Conservation (phyloP, 2,888 invertebrate species). For the Eilema sororculum region DNA sequence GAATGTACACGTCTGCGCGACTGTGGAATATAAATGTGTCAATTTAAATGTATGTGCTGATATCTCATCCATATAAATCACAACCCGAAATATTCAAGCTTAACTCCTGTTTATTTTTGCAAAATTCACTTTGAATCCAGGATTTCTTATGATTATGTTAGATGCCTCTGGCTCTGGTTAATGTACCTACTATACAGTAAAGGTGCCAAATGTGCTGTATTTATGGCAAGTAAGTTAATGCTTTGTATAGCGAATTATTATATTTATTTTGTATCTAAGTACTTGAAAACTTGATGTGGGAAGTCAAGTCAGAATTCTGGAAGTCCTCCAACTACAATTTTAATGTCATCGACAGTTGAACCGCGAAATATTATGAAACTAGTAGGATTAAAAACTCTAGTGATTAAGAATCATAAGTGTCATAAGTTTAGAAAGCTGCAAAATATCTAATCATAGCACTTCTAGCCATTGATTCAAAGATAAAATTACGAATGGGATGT, state of each 20-base stretch:
- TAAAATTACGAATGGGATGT: too few species aligned
- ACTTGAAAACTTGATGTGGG: too few species aligned
- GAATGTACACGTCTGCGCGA: slow-evolving; percentile 38
- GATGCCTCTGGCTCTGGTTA: not conserved
- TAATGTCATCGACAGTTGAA: too few species aligned
- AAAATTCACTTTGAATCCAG: slow-evolving; percentile 27
- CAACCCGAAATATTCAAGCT: slow-evolving; percentile 52
- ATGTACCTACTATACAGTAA: not conserved
- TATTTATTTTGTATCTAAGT: not conserved
- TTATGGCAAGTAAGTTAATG: not conserved
- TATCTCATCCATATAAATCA: slow-evolving; percentile 56
- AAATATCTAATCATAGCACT: too few species aligned
- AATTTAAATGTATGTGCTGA: slow-evolving; percentile 56
- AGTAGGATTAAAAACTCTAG: too few species aligned
- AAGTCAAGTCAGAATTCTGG: too few species aligned
- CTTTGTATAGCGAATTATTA: not conserved
- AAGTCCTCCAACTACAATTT: too few species aligned
- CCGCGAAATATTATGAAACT: too few species aligned
- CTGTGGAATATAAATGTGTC: slow-evolving; percentile 56
- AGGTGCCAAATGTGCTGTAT: not conserved
- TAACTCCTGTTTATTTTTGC: slow-evolving; percentile 45
- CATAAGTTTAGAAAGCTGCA: too few species aligned
- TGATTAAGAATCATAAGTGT: too few species aligned
- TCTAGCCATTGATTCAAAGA: too few species aligned
- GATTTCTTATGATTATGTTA: not conserved